A percentile compares a stretch with the other conserved stretches of the same genome.
phyloP scores from a whole-genome alignment of 2,888 invertebrate species.

The Epinotia ramella region DNA sequence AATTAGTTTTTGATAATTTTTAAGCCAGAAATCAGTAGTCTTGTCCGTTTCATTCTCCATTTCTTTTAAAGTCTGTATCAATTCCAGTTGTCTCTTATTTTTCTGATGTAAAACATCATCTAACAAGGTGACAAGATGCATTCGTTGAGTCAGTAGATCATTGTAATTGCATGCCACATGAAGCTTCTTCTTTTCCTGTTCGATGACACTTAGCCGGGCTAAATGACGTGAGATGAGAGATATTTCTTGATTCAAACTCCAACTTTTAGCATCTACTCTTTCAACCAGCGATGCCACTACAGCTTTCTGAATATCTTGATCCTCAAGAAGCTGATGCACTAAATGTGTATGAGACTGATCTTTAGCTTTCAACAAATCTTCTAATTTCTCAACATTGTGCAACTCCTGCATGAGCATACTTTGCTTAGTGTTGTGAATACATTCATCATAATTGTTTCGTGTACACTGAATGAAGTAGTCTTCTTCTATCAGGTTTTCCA shows the following conservation, averaged over 20 bases:
- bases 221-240: slow-evolving; percentile 89
- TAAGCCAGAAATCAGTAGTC: slow-evolving; percentile 89
- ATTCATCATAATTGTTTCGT: slow-evolving; percentile 87
- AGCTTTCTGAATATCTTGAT: slow-evolving; percentile 89
- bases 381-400: slow-evolving; percentile 86
- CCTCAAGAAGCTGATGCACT: slow-evolving; percentile 86
- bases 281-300: slow-evolving; percentile 90
- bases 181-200: slow-evolving; percentile 89
- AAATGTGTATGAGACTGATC: slow-evolving; percentile 86
- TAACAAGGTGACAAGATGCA: slow-evolving; percentile 87
- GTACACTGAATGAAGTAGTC: slow-evolving; percentile 86
- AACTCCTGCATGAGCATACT: slow-evolving; percentile 85
- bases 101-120: slow-evolving; percentile 89
- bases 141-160: slow-evolving; percentile 88
- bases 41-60: slow-evolving; percentile 87
- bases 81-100: slow-evolving; percentile 86
- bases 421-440: slow-evolving; percentile 87
- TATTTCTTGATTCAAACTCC: slow-evolving; percentile 91
- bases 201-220: slow-evolving; percentile 89
- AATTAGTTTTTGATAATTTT: slow-evolving; percentile 93
- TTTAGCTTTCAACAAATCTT: slow-evolving; percentile 86
- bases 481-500: slow-evolving; percentile 89
- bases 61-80: slow-evolving; percentile 88
- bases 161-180: slow-evolving; percentile 88
- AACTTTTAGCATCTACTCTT: slow-evolving; percentile 89